Base-by-base conservation (phyloP, 2,113 vertebrate species). In the Callopanchax toddi region DNA sequence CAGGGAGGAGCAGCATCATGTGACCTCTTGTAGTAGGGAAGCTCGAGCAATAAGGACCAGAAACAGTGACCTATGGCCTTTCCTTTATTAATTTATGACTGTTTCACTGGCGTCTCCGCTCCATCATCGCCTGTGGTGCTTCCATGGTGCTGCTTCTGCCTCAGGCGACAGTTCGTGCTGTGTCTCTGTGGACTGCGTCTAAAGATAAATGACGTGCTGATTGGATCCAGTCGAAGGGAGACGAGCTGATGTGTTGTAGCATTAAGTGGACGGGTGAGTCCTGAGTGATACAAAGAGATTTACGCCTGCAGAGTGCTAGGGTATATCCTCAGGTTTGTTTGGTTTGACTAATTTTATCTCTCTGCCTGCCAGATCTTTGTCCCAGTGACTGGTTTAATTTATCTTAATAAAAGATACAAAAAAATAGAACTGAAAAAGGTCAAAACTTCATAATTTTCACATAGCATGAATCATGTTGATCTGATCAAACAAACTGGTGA, bases 241-340 rank as follows among this genome's bases (percentile, higher is more conserved):
- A 22, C 9, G 5, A 21, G 20, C 11, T 58, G 11, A 46, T 6
- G 36, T 37, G 43, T 48, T 23, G 32, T 15, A 21, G 59, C 52
- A 26, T 48, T 21, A 17, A 64, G 59, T 6, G 59, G 46, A 36
- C 26, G 48, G 60, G 61, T 42, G 44, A 69, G 44, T 22, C 25
- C 42, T 8, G 7, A 39, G 37, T 50, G 49, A 53, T 20, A 37
- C n/a, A 1, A 34, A 11, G 44, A 46, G 71, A 52, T 42, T 50
- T 32, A 22, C 54, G 54, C 54, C 15, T 6, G 46, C 42, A 68
- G 53, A 78, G 60, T 59, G 59, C 44, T n/a, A 45, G n/a, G 0
- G 23, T 17, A 51, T 32, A 16, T 18, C 48, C 40, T 51, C 7
- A 17, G 48, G 8, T 26, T 51, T 51, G 15, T 51, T 16, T n/a